Conservation (phyloP, 2,113 vertebrate species). For the Lampris incognitus region DNA sequence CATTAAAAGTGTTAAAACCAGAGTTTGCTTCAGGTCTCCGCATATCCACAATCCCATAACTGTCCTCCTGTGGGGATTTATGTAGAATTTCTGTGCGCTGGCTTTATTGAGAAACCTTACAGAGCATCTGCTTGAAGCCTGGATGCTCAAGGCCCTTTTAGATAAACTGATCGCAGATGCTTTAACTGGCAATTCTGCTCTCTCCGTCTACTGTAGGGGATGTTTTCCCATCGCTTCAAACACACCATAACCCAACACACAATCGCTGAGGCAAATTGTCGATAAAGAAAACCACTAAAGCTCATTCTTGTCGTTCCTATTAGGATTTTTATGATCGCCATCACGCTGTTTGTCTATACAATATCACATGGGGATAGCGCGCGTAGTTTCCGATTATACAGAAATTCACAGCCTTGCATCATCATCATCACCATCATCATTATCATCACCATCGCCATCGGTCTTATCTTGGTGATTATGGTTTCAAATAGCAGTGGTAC, state of each 20-base stretch:
- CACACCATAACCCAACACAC: neutral
- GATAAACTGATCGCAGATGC: neutral
- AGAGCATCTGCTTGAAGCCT: neutral
- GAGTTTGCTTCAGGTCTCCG: constrained; percentile 27
- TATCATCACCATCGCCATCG: neutral
- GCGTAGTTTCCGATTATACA: neutral
- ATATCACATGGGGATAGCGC: too few species aligned
- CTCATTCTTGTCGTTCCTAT: too few species aligned
- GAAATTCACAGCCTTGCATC: neutral
- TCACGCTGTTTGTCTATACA: too few species aligned
- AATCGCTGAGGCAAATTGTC: too few species aligned
- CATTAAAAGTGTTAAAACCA: constrained; percentile 50
- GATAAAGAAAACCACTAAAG: too few species aligned
- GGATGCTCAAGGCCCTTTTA: neutral
- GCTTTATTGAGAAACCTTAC: neutral
- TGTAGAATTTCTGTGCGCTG: neutral
- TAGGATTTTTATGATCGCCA: too few species aligned
- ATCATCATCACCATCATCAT: neutral
- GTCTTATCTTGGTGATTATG: too few species aligned
- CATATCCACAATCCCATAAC: constrained; percentile 33
- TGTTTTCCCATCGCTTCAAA: neutral
- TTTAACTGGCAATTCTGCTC: neutral
- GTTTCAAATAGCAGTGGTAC: too few species aligned
- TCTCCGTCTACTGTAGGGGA: neutral
- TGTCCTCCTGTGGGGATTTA: constrained; percentile 26